Percentiles rank a stretch among this genome's conserved stretches.
Evolutionary conservation across 2,113 vertebrate genomes (phyloP).

Genomic region (Tichodroma muraria): DNA sequence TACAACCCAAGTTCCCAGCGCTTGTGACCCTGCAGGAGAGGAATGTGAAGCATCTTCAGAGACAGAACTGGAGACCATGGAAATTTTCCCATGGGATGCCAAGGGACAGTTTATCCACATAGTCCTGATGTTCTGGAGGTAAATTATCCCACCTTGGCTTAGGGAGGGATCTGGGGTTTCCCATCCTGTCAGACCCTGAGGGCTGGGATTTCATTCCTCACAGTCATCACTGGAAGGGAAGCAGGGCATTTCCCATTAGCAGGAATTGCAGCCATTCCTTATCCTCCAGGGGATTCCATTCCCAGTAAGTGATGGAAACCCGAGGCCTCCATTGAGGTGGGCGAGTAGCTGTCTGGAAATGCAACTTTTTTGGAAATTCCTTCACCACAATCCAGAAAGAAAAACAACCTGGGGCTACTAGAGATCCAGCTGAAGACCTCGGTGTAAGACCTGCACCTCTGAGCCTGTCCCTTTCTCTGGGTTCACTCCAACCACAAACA

Average conservation of each 20-base stretch:
- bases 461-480: neutral
- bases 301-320: neutral
- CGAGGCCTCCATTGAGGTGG: fast-evolving
- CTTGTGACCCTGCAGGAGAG: neutral
- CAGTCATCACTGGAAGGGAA: neutral
- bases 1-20: neutral
- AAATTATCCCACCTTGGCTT: neutral
- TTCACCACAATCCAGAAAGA: neutral
- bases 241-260: neutral
- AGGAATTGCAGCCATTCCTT: neutral
- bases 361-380: neutral
- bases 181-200: neutral
- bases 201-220: neutral
- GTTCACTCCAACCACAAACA: neutral
- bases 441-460: neutral
- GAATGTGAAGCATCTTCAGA: neutral
- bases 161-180: neutral
- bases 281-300: neutral
- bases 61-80: neutral
- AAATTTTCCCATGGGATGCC: neutral
- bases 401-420: neutral
- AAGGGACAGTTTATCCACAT: neutral
- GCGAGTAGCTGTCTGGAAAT: neutral
- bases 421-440: neutral
- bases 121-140: neutral